phyloP scores from a whole-genome alignment of 2,888 invertebrate genomes.

The Hemicrepidius hirtus region DNA sequence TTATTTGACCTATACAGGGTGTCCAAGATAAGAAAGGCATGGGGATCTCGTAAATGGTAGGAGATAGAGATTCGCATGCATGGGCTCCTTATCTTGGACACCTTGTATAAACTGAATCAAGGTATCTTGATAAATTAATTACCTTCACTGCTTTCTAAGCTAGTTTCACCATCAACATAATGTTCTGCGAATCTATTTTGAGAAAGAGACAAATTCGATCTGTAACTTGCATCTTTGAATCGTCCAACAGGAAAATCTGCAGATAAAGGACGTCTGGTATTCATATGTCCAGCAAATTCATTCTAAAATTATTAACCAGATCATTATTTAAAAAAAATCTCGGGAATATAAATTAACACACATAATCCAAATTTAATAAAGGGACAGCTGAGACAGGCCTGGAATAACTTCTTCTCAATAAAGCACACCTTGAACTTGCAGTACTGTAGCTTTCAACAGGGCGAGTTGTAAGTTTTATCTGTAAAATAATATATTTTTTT shows the following conservation, averaged over 20 bases:
- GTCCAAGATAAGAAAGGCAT: too few species aligned
- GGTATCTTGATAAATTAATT: too few species aligned
- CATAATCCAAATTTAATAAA: constrained; percentile 54
- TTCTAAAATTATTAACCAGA: constrained; percentile 51
- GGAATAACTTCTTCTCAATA: constrained; percentile 61
- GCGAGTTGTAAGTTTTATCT: constrained; percentile 66
- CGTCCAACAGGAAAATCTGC: constrained; percentile 62
- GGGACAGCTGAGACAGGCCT: constrained; percentile 67
- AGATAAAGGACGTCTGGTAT: constrained; percentile 64
- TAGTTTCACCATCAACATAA: constrained; percentile 55
- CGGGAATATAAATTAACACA: neutral
- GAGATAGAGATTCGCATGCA: too few species aligned
- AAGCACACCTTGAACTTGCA: constrained; percentile 63
- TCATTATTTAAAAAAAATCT: neutral
- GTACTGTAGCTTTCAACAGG: constrained; percentile 60
- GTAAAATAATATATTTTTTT: constrained; percentile 44
- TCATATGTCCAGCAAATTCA: constrained; percentile 50
- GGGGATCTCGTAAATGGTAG: too few species aligned
- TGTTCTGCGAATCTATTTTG: constrained; percentile 13
- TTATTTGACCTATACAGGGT: too few species aligned
- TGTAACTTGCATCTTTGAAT: neutral
- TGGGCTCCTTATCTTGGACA: too few species aligned
- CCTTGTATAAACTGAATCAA: too few species aligned
- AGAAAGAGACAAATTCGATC: neutral
- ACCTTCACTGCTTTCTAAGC: constrained; percentile 64